phyloP scores from a whole-genome alignment of 2,113 vertebrate species.

The Todiramphus saurophagus region DNA sequence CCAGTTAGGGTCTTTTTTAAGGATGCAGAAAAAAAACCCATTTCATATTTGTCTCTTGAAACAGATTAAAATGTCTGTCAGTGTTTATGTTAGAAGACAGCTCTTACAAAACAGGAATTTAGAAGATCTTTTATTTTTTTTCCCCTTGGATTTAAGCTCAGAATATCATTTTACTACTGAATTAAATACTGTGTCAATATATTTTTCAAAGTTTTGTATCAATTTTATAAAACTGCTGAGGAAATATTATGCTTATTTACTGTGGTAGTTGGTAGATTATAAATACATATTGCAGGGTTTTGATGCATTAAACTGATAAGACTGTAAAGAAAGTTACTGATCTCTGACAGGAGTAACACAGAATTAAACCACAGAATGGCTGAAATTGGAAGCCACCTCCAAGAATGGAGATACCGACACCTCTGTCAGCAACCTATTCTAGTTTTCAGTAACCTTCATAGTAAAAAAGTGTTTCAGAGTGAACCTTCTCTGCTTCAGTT shows the following conservation, averaged over 20 bases:
- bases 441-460: neutral
- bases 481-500: neutral
- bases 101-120: neutral
- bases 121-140: neutral
- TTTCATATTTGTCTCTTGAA: neutral
- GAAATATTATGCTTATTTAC: neutral
- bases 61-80: neutral
- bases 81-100: neutral
- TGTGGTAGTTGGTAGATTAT: neutral
- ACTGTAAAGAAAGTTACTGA: neutral
- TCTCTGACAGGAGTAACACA: neutral
- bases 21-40: rapidly evolving
- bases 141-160: neutral
- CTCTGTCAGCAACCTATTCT: neutral
- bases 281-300: neutral
- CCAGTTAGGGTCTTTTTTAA: neutral
- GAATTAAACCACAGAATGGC: neutral
- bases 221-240: neutral
- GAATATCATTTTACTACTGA: neutral
- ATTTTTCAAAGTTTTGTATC: neutral
- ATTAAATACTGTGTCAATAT: neutral
- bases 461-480: neutral
- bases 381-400: neutral
- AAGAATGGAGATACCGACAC: neutral
- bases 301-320: neutral